These are phyloP conservation scores for Callipepla californica DNA, from an alignment of 2,113 vertebrate genomes.

Conservation along the genomic window DNA sequence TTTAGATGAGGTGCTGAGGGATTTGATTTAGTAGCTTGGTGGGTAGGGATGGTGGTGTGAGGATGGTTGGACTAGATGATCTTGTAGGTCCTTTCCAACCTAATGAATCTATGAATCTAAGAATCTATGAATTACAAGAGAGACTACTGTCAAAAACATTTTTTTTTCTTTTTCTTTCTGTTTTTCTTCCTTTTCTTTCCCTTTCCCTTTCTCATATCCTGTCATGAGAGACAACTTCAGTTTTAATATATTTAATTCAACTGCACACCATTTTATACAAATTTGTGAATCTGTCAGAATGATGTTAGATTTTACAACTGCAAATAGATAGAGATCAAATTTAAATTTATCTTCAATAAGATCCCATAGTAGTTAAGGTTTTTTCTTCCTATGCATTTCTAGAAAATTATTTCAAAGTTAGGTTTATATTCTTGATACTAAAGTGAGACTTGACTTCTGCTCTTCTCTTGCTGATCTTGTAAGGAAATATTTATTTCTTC, in stretches of 20 bases:
- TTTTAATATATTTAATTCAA: background rate
- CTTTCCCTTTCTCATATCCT: too few relatives aligned
- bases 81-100: too few relatives aligned
- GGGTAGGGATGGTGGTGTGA: too few relatives aligned
- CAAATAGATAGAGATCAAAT: background rate
- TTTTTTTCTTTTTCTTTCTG: too few relatives aligned
- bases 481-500: background rate
- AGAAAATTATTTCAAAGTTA: background rate
- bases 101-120: too few relatives aligned
- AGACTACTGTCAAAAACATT: background rate
- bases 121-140: background rate
- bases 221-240: background rate
- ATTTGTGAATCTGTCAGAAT: background rate
- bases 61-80: too few relatives aligned
- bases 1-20: too few relatives aligned
- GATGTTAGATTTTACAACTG: background rate
- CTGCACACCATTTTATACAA: background rate
- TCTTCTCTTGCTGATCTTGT: background rate
- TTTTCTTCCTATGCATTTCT: background rate
- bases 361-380: background rate
- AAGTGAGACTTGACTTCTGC: background rate
- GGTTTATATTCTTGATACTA: background rate
- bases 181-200: too few relatives aligned
- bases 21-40: too few relatives aligned
- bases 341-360: background rate